Percentiles rank a stretch among this genome's conserved stretches.
phyloP scores from a whole-genome alignment of 2,113 vertebrate genomes.

The Catharus bicknelli region DNA sequence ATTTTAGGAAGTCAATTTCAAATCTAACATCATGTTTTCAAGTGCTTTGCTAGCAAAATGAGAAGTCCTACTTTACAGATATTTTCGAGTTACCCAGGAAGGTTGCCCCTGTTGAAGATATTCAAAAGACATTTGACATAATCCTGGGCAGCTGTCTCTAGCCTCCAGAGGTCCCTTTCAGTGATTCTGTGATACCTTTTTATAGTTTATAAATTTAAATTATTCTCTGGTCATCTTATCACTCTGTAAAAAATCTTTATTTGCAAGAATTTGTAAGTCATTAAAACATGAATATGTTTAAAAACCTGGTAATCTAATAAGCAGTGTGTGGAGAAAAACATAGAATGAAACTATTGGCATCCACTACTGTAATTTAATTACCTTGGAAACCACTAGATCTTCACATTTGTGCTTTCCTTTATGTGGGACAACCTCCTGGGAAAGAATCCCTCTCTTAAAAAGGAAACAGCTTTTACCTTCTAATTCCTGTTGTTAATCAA shows the following conservation, averaged over 20 bases:
- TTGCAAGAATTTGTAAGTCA: not conserved
- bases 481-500: conserved; percentile 35
- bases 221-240: not conserved
- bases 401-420: not conserved
- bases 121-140: not conserved
- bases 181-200: not conserved
- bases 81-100: not conserved
- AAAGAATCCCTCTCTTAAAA: not conserved
- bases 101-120: not conserved
- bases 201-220: not conserved
- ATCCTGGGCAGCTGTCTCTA: not conserved
- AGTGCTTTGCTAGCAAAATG: not conserved
- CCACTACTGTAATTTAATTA: not conserved
- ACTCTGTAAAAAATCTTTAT: not conserved
- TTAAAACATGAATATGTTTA: not conserved
- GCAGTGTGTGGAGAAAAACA: not conserved
- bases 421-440: not conserved
- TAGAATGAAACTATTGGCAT: not conserved
- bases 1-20: not conserved
- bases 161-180: not conserved
- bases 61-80: not conserved
- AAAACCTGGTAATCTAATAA: not conserved
- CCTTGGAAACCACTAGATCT: not conserved
- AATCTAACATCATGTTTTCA: not conserved
- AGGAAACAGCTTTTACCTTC: conserved; percentile 4